Evolutionary conservation across 2,888 invertebrate genomes (phyloP).

Genomic region (Lepeophtheirus nordmannii): DNA sequence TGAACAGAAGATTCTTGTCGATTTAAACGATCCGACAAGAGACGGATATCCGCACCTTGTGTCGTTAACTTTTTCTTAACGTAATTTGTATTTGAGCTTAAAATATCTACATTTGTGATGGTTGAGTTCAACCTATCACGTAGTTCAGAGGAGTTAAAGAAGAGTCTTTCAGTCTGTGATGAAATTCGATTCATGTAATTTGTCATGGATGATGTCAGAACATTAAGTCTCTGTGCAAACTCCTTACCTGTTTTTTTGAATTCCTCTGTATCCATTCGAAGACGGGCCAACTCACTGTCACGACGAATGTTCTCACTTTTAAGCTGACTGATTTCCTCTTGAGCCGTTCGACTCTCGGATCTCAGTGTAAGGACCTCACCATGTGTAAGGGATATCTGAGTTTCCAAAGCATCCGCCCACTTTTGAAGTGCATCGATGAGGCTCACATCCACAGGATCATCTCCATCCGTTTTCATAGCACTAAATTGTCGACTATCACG

Average conservation of each 20-base stretch:
- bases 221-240: slow-evolving; percentile 2
- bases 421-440: slow-evolving; percentile 16
- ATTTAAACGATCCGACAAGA: neutral
- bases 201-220: slow-evolving; percentile 3
- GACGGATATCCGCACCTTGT: neutral
- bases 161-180: neutral
- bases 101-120: neutral
- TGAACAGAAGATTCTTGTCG: neutral
- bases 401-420: slow-evolving; percentile 19
- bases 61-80: neutral
- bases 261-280: neutral
- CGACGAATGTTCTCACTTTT: neutral
- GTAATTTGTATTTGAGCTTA: neutral
- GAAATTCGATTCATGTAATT: neutral
- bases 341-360: neutral
- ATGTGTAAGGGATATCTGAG: slow-evolving; percentile 15
- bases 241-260: slow-evolving; percentile 7
- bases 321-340: neutral
- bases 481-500: slow-evolving; percentile 5
- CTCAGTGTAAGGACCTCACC: slow-evolving; percentile 4
- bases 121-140: neutral
- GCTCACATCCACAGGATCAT: slow-evolving; percentile 3
- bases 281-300: slow-evolving; percentile 2
- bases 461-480: neutral
- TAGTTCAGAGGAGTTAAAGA: neutral